These are phyloP conservation scores for Drosophila limbata DNA, from an alignment of 2,888 invertebrate species.

Conservation along the genomic window DNA sequence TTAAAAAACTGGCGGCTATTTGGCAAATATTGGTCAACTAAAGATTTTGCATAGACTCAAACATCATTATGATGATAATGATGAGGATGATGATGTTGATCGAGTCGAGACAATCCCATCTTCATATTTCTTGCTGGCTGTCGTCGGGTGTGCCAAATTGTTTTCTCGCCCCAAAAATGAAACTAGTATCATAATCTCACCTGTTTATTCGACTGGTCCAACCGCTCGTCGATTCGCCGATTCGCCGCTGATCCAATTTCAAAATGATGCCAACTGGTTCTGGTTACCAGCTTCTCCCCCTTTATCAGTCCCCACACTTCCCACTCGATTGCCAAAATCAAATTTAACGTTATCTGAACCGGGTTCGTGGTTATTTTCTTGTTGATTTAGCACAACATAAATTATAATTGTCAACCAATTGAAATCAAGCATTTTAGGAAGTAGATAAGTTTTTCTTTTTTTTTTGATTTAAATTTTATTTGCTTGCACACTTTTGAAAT, in stretches of 20 bases:
- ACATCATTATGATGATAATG: conserved; percentile 10
- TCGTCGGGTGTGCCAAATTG: conserved; percentile 54
- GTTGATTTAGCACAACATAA: conserved; percentile 21
- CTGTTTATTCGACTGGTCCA: conserved; percentile 50
- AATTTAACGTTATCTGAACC: conserved; percentile 34
- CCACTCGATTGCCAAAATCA: conserved; percentile 15
- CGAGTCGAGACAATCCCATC: conserved; percentile 16
- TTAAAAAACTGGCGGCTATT: conserved; percentile 34
- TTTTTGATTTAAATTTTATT: background rate
- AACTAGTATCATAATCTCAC: conserved; percentile 56
- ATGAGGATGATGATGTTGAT: conserved; percentile 9
- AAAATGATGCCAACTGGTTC: conserved; percentile 52
- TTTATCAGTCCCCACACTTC: background rate
- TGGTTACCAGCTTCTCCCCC: conserved; percentile 24
- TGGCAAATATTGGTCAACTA: conserved; percentile 57
- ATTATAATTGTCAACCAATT: conserved; percentile 33
- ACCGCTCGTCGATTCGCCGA: conserved; percentile 29
- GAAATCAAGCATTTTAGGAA: conserved; percentile 21
- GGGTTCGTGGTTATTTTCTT: conserved; percentile 11
- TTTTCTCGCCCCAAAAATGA: conserved; percentile 28
- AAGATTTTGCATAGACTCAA: conserved; percentile 31
- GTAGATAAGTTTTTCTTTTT: conserved; percentile 14
- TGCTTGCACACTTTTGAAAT: conserved; percentile 1
- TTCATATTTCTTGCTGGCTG: conserved; percentile 9
- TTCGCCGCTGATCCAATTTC: conserved; percentile 38